Evolutionary conservation across 1,140 invertebrate genomes (phyloP), one percentile per base, ranked within the genome.

Genomic region (Riptortus pedestris): DNA sequence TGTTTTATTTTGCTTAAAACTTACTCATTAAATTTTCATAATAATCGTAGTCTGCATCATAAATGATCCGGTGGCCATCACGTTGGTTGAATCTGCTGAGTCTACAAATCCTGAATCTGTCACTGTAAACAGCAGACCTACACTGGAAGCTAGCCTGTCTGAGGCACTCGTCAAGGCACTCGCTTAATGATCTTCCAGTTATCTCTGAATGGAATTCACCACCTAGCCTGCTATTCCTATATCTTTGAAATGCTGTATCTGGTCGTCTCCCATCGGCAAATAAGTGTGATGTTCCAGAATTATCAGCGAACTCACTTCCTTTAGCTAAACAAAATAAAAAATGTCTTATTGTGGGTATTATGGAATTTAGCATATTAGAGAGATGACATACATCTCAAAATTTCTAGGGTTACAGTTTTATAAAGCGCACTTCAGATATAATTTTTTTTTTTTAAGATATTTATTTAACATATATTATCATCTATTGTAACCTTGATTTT

Each of bases 171-270:
- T 93, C 90, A 62, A 93, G 73, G 71, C 91, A 93, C 73, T 93
- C 90, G 73, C 87, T 91, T 20, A 93, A 75, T 2, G 88, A 88
- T 60, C 88, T 78, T 45, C 88, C 87, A 0, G 87, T 90, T 67
- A 91, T 90, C 73, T 93, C 90, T 1, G 88, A 91, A 75, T 92
- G 89, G 74, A 90, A 91, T 74, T 91, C 88, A 2, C 85, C 88
- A 58, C 87, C 87, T 1, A 93, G 78, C 58, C 89, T 78, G 68
- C 87, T 90, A 74, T 91, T 91, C 62, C 90, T 76, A 75, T 90
- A 91, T 65, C 90, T 79, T 75, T 93, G 88, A 77, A 93, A 91
- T 24, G 90, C 90, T 0, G 90, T 91, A 73, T 93, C 89, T 26
- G 88, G 87, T 58, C 86, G 77, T 51, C 87, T 81, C 12, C 86